Percentiles rank a stretch among this genome's conserved stretches.
phyloP scores from a whole-genome alignment of 2,797 vertebrate genomes.

The Gymnothorax javanicus region DNA sequence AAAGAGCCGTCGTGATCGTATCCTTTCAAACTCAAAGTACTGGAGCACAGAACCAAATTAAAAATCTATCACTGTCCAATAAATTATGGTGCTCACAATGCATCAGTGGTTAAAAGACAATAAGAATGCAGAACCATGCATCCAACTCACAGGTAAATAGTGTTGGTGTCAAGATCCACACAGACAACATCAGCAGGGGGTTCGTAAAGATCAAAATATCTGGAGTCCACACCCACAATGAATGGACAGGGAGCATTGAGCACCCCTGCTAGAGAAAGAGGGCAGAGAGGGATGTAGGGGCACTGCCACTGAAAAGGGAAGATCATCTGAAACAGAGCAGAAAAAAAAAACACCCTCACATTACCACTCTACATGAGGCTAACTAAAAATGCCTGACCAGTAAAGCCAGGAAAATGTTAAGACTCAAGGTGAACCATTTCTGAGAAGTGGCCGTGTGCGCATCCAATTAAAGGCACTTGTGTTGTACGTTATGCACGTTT shows the following conservation, averaged over 20 bases:
- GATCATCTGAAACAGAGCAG: constrained; percentile 84
- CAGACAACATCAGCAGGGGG: constrained; percentile 96
- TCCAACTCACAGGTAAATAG: constrained; percentile 88
- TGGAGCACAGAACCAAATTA: too few species aligned
- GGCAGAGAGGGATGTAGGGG: constrained; percentile 96
- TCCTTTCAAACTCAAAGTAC: too few species aligned
- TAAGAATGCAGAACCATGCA: neutral
- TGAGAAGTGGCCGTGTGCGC: neutral
- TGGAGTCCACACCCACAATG: constrained; percentile 97
- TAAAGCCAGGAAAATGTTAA: neutral
- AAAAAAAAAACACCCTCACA: neutral
- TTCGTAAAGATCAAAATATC: constrained; percentile 97
- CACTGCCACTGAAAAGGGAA: constrained; percentile 99
- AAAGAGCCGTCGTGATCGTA: too few species aligned
- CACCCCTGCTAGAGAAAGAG: constrained; percentile 89
- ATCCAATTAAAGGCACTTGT: neutral
- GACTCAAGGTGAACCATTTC: neutral
- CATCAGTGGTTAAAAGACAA: neutral
- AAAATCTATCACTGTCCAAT: too few species aligned
- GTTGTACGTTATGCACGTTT: neutral
- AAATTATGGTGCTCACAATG: too few species aligned
- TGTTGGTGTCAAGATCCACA: constrained; percentile 97
- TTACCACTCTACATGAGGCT: neutral
- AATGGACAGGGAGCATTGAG: constrained; percentile 94
- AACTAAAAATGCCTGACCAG: neutral